phyloP scores from a whole-genome alignment of 2,888 invertebrate species.

The Steromphala cineraria region DNA sequence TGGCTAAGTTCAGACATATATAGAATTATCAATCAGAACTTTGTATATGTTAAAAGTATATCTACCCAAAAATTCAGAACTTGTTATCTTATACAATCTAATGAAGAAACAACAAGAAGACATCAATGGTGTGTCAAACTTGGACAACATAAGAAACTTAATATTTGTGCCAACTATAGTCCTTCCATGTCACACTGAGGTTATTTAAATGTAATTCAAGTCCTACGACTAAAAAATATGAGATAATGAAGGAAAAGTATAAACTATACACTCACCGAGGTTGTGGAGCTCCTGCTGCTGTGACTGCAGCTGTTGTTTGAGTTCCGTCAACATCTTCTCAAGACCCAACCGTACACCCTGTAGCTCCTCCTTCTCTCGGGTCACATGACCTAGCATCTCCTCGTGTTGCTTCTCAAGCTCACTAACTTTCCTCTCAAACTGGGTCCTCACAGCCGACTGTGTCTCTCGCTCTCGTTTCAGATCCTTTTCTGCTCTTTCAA shows the following conservation, averaged over 20 bases:
- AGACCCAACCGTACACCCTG: slow-evolving; percentile 51
- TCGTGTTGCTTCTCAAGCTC: slow-evolving; percentile 54
- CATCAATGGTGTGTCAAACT: too few relatives aligned
- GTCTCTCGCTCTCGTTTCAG: slow-evolving; percentile 65
- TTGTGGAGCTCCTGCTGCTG: slow-evolving; percentile 54
- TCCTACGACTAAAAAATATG: not conserved
- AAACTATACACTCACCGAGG: slow-evolving; percentile 49
- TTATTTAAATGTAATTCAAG: too few relatives aligned
- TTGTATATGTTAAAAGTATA: too few relatives aligned
- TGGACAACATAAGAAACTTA: too few relatives aligned
- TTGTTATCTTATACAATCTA: too few relatives aligned
- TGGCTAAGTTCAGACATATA: too few relatives aligned
- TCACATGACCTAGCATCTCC: slow-evolving; percentile 48
- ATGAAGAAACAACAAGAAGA: too few relatives aligned
- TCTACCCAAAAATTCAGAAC: too few relatives aligned
- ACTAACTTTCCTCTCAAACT: slow-evolving; percentile 65
- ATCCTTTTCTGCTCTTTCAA: slow-evolving; percentile 59
- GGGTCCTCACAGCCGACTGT: slow-evolving; percentile 40
- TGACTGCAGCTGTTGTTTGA: slow-evolving; percentile 52
- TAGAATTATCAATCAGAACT: too few relatives aligned
- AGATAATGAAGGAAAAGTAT: not conserved
- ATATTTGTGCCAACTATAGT: too few relatives aligned
- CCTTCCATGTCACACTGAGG: too few relatives aligned
- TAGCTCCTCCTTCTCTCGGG: slow-evolving; percentile 54
- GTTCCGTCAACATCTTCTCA: slow-evolving; percentile 52